A percentile compares a stretch with the other conserved stretches of the same genome.
phyloP scores from a whole-genome alignment of 2,888 invertebrate genomes.

The Phragmatobia fuliginosa region DNA sequence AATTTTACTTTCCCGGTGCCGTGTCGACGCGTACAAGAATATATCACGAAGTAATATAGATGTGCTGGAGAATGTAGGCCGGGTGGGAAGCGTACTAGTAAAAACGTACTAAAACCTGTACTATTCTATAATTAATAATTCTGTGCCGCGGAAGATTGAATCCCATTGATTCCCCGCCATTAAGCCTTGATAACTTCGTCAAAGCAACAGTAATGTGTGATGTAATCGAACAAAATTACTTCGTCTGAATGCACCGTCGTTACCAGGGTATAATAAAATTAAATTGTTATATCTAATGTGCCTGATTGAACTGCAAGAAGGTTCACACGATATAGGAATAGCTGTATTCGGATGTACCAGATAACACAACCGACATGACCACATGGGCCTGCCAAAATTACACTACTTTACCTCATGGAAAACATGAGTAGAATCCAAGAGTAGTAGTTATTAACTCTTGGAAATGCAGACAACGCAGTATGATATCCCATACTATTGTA shows the following conservation, averaged over 20 bases:
- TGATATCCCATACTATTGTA: no score
- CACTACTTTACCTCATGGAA: no score
- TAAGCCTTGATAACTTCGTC: conserved; percentile 27
- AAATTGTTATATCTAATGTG: background rate
- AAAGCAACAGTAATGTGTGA: conserved; percentile 15
- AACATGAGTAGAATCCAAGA: no score
- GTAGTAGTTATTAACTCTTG: no score
- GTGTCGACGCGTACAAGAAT: conserved; percentile 23
- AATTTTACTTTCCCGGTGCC: conserved; percentile 27
- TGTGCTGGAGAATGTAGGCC: conserved; percentile 30
- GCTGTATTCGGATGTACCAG: no score
- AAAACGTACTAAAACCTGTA: conserved; percentile 37
- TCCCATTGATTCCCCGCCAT: conserved; percentile 31
- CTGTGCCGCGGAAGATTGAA: conserved; percentile 17
- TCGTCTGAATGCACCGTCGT: conserved; percentile 4
- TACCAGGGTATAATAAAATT: conserved; percentile 2
- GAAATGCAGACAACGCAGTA: no score
- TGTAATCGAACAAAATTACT: conserved; percentile 9
- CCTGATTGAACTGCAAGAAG: background rate
- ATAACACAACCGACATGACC: background rate
- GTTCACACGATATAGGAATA: background rate
- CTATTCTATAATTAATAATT: conserved; percentile 38
- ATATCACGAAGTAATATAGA: background rate
- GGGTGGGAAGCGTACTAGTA: conserved; percentile 37
- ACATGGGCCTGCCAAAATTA: no score